Evolutionary conservation across 2,888 invertebrate species (phyloP), one percentile per base, ranked within the genome.

Genomic region (Eupithecia inturbata): DNA sequence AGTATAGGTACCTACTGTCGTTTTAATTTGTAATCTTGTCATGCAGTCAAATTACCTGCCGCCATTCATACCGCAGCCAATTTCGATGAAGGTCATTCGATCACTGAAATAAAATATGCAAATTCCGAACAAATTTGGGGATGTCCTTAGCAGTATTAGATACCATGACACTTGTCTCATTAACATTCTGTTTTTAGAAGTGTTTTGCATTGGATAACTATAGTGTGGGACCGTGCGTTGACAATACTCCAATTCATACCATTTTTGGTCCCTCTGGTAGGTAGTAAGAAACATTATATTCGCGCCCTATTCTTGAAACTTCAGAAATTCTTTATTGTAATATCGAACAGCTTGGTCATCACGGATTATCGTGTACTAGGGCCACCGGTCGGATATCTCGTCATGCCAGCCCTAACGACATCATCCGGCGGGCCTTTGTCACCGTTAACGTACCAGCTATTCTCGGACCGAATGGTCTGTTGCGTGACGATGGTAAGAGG

Each of bases 41-140:
- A 69, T 53, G 72, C 53, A 69, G 45, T 33, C 41, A 39, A 39
- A 66, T 22, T 26, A 64, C 6, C 26, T n/a, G 60, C 28, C 26
- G 41, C 70, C 72, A 78, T 82, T 80, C 75, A 80, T 71, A 68
- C 73, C 28, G 36, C 71, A 71, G 78, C 77, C 66, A 64, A 74
- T 78, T 72, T 71, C 63, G 69, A 66, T 70, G 82, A 84, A 84
- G 84, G 84, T 77, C 81, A 71, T 70, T 75, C 72, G 72, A 78
- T 77, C 76, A 75, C 75, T 80, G 82, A 79, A 81, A 82, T 81
- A 68, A 57, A 36, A 22, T 69, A 78, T 79, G 79, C 77, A 79
- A 80, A 80, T 81, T 81, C 41, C 28, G 19, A 75, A 78, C 80
- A 67, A 73, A 77, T 76, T 77, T 72, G 80, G 75, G 63, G 33